Base-by-base conservation (phyloP, 2,888 invertebrate species). In the Acleris literana region DNA sequence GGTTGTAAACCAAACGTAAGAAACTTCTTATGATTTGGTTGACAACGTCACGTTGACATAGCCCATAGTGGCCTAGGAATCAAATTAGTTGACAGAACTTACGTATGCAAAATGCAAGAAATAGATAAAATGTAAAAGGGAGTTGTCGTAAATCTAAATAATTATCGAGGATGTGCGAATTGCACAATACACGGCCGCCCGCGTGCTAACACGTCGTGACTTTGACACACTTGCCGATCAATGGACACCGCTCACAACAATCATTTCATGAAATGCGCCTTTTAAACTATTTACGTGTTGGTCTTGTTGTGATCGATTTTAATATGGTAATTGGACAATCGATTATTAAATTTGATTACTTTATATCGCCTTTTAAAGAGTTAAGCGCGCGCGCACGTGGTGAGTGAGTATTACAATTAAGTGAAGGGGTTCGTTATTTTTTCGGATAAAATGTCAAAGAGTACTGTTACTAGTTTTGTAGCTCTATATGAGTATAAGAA, bases 181-280 rank as follows among this genome's bases (percentile, higher is more conserved):
- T 90, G 84, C 86, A 81, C 84, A 87, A 86, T 76, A 74, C 68
- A 71, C 71, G 71, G 72, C 75, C 68, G 78, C 76, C 83, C 79
- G 82, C 88, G 84, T 83, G 86, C 81, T 84, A 83, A 83, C 86
- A 85, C 86, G 83, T 88, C 82, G 84, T 86, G 91, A 86, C 92
- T 90, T 90, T 91, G 91, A 91, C 92, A 90, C 83, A 86, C 85
- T 89, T 91, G 75, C 71, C 76, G 81, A 85, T 87, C 85, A 87
- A 86, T 86, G 84, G 80, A 80, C 82, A 81, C 73, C 74, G 74
- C 73, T 73, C 69, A 75, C 77, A 73, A 76, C 70, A 75, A 78
- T 74, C 76, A 75, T 74, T 56, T 48, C 48, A n/a, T 65, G 25
- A 44, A 65, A 44, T 17, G 56, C 46, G 44, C 39, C 52, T 48